Evolutionary conservation across 2,888 invertebrate species (phyloP), one percentile per base, ranked within the genome.

Genomic region (Oligia fasciuncula): DNA sequence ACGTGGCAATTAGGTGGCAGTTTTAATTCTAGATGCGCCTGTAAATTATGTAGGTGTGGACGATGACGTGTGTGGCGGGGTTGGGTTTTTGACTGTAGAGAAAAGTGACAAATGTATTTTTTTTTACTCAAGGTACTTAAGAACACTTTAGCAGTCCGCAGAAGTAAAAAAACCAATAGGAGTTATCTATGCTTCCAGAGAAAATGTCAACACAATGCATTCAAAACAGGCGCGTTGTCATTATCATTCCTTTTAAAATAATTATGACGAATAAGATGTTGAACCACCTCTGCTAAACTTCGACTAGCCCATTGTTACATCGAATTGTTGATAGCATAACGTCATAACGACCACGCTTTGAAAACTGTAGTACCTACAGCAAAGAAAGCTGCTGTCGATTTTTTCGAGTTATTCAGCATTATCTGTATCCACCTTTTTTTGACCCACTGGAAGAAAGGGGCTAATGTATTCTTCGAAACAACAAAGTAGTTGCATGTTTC

Each of bases 1-100:
- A 69, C 73, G 79, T 70, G 79, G 84, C 85, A 88, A 88, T 88
- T 88, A 88, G 83, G 66, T 74, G 83, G 80, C 75, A 77, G 84
- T 85, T 88, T 86, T 87, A 81, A 87, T 85, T 81, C 84, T 84
- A 85, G 77, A 76, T 71, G 57, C 43, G 13, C 17, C 62, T 63
- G 69, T 81, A 74, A 73, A 76, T 85, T 79, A 74, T 81, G 63
- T 72, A 23, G 19, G 51, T 66, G 43, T 29, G 17, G 17, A 57
- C 49, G 19, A 14, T 57, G 62, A 60, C 17, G 62, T 11, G 23
- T 14, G 35, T 60, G 66, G 35, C 66, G 35, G 9, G 14, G n/a
- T n/a, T 11, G 9, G 23, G 57, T 2, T 54, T 69, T 69, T 49
- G 40, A 49, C 17, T 57, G 46, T 46, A 29, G 6, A 14, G n/a